Conservation (phyloP, 2,888 invertebrate species). For the Crematogaster levior region DNA sequence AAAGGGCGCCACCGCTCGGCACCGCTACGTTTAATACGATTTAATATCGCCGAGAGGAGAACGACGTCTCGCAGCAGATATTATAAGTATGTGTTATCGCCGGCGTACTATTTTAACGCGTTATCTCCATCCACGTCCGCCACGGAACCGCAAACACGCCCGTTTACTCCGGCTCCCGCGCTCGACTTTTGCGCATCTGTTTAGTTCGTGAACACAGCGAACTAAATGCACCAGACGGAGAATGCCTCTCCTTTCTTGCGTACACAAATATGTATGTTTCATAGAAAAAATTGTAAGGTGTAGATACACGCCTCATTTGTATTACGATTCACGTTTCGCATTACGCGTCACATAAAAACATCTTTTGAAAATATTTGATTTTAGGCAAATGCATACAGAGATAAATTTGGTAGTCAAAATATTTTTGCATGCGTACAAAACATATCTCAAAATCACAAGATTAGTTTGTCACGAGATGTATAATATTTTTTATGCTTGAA, state of each 20-base stretch:
- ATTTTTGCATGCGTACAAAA: no score
- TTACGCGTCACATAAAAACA: not conserved
- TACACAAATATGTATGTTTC: not conserved
- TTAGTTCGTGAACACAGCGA: not conserved
- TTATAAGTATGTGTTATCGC: conserved; percentile 81
- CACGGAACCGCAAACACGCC: conserved; percentile 76
- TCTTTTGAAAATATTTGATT: not conserved
- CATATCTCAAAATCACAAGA: not conserved
- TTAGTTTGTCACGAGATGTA: no score
- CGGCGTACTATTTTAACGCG: conserved; percentile 81
- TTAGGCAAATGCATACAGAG: not conserved
- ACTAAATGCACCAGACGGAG: not conserved
- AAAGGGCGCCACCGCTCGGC: conserved; percentile 38
- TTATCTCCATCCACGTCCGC: conserved; percentile 82
- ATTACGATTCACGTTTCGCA: not conserved
- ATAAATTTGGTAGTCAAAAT: not conserved
- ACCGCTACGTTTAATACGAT: conserved; percentile 55
- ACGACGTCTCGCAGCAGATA: conserved; percentile 73
- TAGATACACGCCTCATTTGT: not conserved
- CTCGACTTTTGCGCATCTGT: conserved; percentile 43
- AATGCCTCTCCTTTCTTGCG: not conserved
- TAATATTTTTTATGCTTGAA: not conserved
- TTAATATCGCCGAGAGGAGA: conserved; percentile 63
- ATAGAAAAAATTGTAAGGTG: not conserved
- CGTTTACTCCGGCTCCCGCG: conserved; percentile 65